Percentiles rank a stretch among this genome's conserved stretches.
phyloP scores from a whole-genome alignment of 2,888 invertebrate genomes.

The Tethea ocularis region DNA sequence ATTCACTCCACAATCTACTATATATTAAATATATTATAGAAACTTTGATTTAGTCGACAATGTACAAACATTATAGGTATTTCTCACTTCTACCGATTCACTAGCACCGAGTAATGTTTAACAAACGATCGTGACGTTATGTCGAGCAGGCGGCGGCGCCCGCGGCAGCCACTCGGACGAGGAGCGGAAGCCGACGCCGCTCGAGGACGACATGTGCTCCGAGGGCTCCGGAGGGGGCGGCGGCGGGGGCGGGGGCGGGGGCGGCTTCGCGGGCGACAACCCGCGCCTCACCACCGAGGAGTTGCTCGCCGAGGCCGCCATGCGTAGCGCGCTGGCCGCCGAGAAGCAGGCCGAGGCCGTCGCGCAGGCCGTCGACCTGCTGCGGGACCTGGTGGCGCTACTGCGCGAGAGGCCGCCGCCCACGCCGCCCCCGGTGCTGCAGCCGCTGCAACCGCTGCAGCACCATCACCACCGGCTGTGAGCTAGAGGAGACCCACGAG shows the following conservation, averaged over 20 bases:
- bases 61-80: not conserved
- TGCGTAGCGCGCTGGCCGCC: slow-evolving; percentile 74
- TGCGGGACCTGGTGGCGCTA: slow-evolving; percentile 74
- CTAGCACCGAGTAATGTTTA: not conserved
- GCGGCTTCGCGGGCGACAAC: slow-evolving; percentile 29
- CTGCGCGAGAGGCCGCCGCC: slow-evolving; percentile 66
- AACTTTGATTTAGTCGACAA: too few species aligned
- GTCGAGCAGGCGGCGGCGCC: slow-evolving; percentile 27
- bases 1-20: too few species aligned
- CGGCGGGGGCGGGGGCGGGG: slow-evolving; percentile 39
- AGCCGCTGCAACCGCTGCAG: slow-evolving; percentile 48
- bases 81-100: not conserved
- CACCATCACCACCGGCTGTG: slow-evolving; percentile 26
- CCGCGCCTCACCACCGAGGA: slow-evolving; percentile 65
- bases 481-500: slow-evolving; percentile 78
- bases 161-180: slow-evolving; percentile 58
- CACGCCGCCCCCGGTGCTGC: slow-evolving; percentile 33
- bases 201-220: slow-evolving; percentile 70
- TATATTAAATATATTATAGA: too few species aligned
- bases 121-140: not conserved
- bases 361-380: slow-evolving; percentile 50
- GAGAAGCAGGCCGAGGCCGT: slow-evolving; percentile 77
- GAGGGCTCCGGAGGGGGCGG: slow-evolving; percentile 47
- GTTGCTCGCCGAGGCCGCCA: slow-evolving; percentile 75
- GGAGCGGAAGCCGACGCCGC: slow-evolving; percentile 59